phyloP scores from a whole-genome alignment of 2,888 invertebrate genomes.

The Drosophila mimica region DNA sequence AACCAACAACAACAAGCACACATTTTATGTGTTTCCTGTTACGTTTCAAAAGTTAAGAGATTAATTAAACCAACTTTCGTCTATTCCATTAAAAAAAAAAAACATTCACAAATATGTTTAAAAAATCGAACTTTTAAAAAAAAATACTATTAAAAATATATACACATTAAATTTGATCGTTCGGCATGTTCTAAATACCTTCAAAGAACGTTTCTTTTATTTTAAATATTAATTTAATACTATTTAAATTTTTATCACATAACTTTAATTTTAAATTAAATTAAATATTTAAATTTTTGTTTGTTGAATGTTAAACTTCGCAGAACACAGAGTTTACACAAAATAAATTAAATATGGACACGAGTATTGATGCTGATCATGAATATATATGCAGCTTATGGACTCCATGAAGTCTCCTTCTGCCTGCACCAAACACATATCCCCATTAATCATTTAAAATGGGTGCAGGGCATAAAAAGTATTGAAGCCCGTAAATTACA shows the following conservation, averaged over 20 bases:
- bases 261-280: no score
- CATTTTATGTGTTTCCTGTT: background rate
- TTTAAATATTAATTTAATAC: background rate
- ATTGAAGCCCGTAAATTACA: conserved; percentile 57
- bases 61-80: no score
- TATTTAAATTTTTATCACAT: background rate
- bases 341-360: background rate
- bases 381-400: background rate
- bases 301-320: background rate
- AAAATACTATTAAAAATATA: background rate
- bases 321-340: no score
- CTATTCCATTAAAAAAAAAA: no score
- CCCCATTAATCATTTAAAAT: background rate
- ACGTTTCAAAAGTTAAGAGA: background rate
- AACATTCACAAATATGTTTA: no score
- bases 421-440: background rate
- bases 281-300: no score
- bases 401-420: background rate
- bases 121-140: background rate
- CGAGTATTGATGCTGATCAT: background rate
- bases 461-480: background rate
- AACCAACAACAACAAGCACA: background rate
- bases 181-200: background rate
- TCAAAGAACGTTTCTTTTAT: background rate
- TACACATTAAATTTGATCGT: background rate